Percentiles rank a stretch among this genome's conserved stretches.
Evolutionary conservation across 2,113 vertebrate species (phyloP).

Genomic region (Eretmochelys imbricata): DNA sequence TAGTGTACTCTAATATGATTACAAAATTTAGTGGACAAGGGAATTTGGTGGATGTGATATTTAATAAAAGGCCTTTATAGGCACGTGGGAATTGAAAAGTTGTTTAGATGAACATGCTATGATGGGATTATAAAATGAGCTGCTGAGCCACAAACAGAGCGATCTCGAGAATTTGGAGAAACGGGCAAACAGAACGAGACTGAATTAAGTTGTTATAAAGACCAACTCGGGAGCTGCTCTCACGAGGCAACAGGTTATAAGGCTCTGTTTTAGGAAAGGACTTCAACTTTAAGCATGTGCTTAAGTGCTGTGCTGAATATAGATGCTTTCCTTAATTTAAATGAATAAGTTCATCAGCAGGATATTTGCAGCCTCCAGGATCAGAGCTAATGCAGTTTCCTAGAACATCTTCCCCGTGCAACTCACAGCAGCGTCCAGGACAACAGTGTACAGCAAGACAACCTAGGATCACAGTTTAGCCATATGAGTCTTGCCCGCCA

Average conservation of each 20-base stretch:
- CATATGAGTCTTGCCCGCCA: slow-evolving; percentile 94
- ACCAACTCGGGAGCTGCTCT: background rate
- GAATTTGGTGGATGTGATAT: background rate
- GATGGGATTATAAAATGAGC: background rate
- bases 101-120: background rate
- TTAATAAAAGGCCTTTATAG: background rate
- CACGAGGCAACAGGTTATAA: background rate
- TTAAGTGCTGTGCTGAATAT: background rate
- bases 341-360: slow-evolving; percentile 86
- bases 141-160: background rate
- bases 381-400: slow-evolving; percentile 94
- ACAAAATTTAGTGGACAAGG: fast-evolving
- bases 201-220: background rate
- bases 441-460: slow-evolving; percentile 92
- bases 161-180: background rate
- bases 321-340: background rate
- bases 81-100: fast-evolving
- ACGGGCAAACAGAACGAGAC: background rate
- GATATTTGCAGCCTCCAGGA: slow-evolving; percentile 91
- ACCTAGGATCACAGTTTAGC: slow-evolving; percentile 92
- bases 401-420: slow-evolving; percentile 88
- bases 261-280: background rate
- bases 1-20: background rate
- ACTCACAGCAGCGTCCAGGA: slow-evolving; percentile 89
- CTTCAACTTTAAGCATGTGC: background rate